Conservation (phyloP, 1,140 invertebrate species). For the Uloborus diversus region DNA sequence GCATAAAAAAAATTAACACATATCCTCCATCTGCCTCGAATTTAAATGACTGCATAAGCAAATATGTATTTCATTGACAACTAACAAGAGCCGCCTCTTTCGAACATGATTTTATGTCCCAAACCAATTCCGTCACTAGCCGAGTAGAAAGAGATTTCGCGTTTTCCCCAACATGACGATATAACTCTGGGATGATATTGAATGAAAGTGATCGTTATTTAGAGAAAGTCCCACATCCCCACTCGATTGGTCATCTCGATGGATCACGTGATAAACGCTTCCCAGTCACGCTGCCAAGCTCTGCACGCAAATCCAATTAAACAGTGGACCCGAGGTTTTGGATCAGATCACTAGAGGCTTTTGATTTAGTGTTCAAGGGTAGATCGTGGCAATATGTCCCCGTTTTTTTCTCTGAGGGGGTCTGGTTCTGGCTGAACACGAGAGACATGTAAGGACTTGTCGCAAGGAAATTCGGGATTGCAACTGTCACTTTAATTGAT, state of each 20-base stretch:
- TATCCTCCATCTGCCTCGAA: too few species aligned
- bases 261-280: slow-evolving; percentile 26
- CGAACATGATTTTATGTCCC: background rate
- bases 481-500: too few species aligned
- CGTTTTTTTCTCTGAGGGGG: too few species aligned
- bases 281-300: slow-evolving; percentile 9
- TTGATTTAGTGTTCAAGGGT: background rate
- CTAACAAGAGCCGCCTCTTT: background rate
- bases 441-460: background rate
- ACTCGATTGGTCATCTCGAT: slow-evolving; percentile 1
- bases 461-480: background rate
- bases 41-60: too few species aligned
- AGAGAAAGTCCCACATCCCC: background rate
- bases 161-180: background rate
- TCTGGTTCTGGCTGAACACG: background rate
- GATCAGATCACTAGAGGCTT: background rate
- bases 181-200: slow-evolving; percentile 6
- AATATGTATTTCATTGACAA: too few species aligned
- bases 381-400: background rate
- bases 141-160: too few species aligned
- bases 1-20: too few species aligned
- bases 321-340: background rate
- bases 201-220: slow-evolving; percentile 23
- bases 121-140: background rate
- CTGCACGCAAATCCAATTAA: slow-evolving; percentile 15